Evolutionary conservation across 2,113 vertebrate species (phyloP).

Genomic region (Cyanoramphus novaezelandiae): DNA sequence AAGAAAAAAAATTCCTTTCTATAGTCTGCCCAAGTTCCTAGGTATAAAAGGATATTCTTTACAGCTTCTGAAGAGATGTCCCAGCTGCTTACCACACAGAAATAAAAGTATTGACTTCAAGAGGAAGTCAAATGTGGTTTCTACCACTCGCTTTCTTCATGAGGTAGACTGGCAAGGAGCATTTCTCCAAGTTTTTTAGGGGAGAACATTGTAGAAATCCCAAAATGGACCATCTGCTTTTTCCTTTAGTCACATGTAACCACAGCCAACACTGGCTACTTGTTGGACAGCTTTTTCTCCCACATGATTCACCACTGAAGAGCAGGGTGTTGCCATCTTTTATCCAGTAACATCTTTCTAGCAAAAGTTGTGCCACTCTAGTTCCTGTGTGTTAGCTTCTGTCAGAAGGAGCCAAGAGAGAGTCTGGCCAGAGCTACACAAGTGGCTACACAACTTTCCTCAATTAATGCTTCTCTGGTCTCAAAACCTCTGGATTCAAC

Average conservation of each 20-base stretch:
- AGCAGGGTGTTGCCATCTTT: neutral
- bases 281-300: neutral
- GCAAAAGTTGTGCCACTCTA: neutral
- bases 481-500: neutral
- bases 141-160: neutral
- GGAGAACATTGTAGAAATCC: neutral
- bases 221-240: neutral
- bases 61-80: neutral
- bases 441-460: neutral
- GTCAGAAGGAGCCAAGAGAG: neutral
- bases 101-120: neutral
- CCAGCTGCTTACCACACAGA: neutral
- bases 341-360: neutral
- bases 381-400: neutral
- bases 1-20: neutral
- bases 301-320: neutral
- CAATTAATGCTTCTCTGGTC: neutral
- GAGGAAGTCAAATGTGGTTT: neutral
- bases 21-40: neutral
- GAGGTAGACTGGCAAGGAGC: neutral
- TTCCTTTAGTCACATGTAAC: neutral
- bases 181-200: neutral
- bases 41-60: neutral
- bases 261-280: neutral
- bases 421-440: neutral